A percentile compares a stretch with the other conserved stretches of the same genome.
phyloP scores from a whole-genome alignment of 2,113 vertebrate genomes.

The Hipposideros armiger region DNA sequence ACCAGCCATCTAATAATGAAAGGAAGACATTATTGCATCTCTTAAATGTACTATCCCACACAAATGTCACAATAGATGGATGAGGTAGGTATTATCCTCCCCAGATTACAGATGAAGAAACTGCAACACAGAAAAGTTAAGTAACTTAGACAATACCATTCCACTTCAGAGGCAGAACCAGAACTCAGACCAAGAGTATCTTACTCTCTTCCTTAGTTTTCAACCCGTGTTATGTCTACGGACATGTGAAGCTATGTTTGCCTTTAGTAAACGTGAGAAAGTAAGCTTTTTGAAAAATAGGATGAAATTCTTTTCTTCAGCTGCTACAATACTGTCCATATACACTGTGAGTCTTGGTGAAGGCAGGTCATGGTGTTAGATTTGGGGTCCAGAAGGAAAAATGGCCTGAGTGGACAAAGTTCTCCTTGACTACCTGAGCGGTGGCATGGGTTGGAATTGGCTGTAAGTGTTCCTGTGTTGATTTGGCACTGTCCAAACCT shows the following conservation, averaged over 20 bases:
- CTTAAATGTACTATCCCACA: too few relatives aligned
- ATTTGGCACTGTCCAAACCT: background rate
- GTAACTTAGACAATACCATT: background rate
- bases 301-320: background rate
- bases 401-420: rapidly evolving
- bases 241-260: background rate
- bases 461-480: background rate
- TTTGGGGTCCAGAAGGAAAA: background rate
- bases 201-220: background rate
- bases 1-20: background rate
- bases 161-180: background rate
- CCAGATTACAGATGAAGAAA: background rate
- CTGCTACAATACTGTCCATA: background rate
- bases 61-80: background rate
- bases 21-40: background rate
- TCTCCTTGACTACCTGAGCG: background rate
- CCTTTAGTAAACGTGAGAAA: background rate
- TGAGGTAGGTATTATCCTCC: background rate
- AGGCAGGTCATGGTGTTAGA: background rate
- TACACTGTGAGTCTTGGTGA: background rate
- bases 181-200: background rate
- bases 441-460: background rate
- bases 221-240: too few relatives aligned
- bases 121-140: background rate
- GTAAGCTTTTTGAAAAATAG: background rate